Percentiles rank a stretch among this genome's conserved stretches.
Evolutionary conservation across 2,797 vertebrate species (phyloP).

Genomic region (Anabacerthia variegaticeps): DNA sequence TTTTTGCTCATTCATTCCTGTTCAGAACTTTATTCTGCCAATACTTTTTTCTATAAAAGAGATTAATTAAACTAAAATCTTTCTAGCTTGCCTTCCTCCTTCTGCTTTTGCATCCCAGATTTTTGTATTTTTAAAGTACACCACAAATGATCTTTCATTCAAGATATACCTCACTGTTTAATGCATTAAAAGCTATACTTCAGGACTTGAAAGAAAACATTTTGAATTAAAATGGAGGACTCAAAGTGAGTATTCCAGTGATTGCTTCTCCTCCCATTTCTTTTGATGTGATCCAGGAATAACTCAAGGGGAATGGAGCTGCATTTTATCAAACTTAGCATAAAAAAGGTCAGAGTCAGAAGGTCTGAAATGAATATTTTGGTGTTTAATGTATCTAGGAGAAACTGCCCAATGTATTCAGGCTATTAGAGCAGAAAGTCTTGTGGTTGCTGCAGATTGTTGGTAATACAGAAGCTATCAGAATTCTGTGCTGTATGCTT

Average conservation of each 20-base stretch:
- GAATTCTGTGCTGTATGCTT: neutral
- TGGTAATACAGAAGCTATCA: neutral
- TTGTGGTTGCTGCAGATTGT: neutral
- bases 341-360: neutral
- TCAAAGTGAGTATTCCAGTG: neutral
- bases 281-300: neutral
- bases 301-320: neutral
- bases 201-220: neutral
- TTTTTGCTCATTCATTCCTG: neutral
- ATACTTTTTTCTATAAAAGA: neutral
- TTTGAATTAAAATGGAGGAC: neutral
- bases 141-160: neutral
- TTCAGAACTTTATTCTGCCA: neutral
- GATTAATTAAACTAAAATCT: neutral
- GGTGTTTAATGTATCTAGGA: neutral
- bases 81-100: neutral
- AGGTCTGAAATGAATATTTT: neutral
- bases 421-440: neutral
- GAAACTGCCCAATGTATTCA: neutral
- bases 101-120: neutral
- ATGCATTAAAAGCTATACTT: neutral
- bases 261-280: neutral
- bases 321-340: neutral
- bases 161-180: neutral
- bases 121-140: neutral